phyloP scores from a whole-genome alignment of 2,113 vertebrate genomes.

The Petrocephalus microphthalmus region DNA sequence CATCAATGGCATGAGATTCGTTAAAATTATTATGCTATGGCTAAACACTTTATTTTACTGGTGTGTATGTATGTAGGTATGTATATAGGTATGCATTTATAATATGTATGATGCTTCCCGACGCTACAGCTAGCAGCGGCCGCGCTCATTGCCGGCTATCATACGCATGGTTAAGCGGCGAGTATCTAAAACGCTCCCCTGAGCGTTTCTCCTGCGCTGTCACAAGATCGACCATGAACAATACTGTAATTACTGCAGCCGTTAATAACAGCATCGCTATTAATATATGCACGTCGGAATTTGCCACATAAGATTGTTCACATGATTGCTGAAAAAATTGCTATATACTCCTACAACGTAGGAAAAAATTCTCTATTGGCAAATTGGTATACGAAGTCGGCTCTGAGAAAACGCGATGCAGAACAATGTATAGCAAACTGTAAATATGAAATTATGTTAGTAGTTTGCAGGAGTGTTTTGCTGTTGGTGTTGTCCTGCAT shows the following conservation, averaged over 20 bases:
- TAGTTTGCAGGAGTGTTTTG: neutral
- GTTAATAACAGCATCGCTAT: neutral
- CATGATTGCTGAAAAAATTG: neutral
- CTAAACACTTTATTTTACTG: neutral
- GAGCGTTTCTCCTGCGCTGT: neutral
- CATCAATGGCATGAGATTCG: neutral
- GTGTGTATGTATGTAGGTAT: neutral
- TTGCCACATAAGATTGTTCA: neutral
- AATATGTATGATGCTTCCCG: neutral
- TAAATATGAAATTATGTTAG: neutral
- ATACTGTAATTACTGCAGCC: neutral
- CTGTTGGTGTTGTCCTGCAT: neutral
- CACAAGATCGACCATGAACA: neutral
- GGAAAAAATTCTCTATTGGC: neutral
- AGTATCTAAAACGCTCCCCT: conserved; percentile 4
- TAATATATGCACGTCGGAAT: neutral
- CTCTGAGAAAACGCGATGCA: neutral
- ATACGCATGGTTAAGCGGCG: neutral
- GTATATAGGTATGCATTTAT: neutral
- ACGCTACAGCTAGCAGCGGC: neutral
- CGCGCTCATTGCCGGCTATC: neutral
- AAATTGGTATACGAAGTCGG: neutral
- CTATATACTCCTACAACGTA: neutral
- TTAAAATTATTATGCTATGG: neutral
- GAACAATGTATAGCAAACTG: neutral